These are phyloP conservation scores for Drosophila dives DNA, from an alignment of 2,888 invertebrate genomes.

Conservation along the genomic window DNA sequence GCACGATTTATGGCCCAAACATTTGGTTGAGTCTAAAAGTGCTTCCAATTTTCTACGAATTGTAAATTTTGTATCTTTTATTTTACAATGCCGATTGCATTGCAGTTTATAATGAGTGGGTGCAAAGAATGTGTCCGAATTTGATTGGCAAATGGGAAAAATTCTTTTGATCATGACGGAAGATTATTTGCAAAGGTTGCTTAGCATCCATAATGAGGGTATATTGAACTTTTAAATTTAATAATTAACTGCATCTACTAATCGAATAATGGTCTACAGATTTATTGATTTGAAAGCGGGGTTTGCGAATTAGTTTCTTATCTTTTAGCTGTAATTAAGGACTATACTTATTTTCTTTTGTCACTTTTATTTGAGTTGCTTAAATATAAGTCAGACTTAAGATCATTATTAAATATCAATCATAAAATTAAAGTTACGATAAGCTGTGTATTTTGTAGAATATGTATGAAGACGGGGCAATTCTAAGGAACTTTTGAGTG, in stretches of 20 bases:
- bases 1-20: constrained; percentile 61
- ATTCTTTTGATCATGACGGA: constrained; percentile 56
- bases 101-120: constrained; percentile 61
- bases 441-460: neutral
- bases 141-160: constrained; percentile 69
- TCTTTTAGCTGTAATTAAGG: too few species aligned
- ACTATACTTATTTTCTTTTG: neutral
- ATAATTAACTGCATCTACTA: constrained; percentile 3
- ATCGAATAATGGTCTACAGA: neutral
- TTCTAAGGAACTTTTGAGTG: neutral
- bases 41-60: constrained; percentile 48
- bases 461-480: neutral
- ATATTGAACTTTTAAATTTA: constrained; percentile 41
- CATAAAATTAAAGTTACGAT: neutral
- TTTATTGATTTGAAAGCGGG: neutral
- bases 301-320: too few species aligned
- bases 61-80: constrained; percentile 43
- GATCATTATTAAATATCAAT: neutral
- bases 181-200: constrained; percentile 21
- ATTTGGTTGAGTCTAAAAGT: constrained; percentile 45
- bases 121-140: constrained; percentile 39
- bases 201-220: constrained; percentile 20
- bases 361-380: neutral
- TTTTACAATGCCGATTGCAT: constrained; percentile 37
- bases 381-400: neutral